Percentiles rank a stretch among this genome's conserved stretches.
These are phyloP conservation scores for Morinoia aosen DNA, from an alignment of 2,888 invertebrate species.

Conservation along the genomic window DNA sequence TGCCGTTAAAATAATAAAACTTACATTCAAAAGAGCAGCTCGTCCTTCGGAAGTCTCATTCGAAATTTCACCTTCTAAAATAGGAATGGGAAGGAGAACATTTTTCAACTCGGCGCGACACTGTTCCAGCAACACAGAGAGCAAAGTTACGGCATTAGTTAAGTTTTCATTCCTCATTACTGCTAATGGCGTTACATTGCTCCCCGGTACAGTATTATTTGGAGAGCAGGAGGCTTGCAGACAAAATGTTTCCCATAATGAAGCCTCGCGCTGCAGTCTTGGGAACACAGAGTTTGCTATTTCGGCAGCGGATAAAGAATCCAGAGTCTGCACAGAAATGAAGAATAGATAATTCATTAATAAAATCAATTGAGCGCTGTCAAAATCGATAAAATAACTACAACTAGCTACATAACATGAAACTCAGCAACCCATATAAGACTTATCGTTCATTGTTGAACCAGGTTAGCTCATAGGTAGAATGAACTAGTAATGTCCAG, in stretches of 20 bases:
- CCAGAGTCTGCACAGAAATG: slow-evolving; percentile 5
- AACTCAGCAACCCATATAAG: not conserved
- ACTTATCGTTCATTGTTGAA: not conserved
- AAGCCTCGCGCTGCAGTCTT: not conserved
- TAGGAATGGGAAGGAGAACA: not conserved
- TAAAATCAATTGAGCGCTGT: not conserved
- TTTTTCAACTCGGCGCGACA: slow-evolving; percentile 9
- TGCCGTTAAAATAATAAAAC: not conserved
- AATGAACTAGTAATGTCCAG: too few species aligned
- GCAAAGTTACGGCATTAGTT: not conserved
- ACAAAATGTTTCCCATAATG: not conserved
- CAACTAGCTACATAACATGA: not conserved
- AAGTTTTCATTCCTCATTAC: not conserved
- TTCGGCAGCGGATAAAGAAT: not conserved
- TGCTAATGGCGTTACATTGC: not conserved
- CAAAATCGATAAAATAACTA: not conserved
- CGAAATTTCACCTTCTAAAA: not conserved
- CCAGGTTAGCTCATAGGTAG: not conserved
- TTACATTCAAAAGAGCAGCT: not conserved
- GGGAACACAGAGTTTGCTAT: slow-evolving; percentile 28
- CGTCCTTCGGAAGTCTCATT: not conserved
- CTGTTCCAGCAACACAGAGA: not conserved
- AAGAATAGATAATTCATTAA: not conserved
- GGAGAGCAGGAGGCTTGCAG: slow-evolving; percentile 25
- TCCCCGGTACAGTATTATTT: not conserved